Evolutionary conservation across 2,797 vertebrate species (phyloP), one percentile per base, ranked within the genome.

Genomic region (Trematomus bernacchii): DNA sequence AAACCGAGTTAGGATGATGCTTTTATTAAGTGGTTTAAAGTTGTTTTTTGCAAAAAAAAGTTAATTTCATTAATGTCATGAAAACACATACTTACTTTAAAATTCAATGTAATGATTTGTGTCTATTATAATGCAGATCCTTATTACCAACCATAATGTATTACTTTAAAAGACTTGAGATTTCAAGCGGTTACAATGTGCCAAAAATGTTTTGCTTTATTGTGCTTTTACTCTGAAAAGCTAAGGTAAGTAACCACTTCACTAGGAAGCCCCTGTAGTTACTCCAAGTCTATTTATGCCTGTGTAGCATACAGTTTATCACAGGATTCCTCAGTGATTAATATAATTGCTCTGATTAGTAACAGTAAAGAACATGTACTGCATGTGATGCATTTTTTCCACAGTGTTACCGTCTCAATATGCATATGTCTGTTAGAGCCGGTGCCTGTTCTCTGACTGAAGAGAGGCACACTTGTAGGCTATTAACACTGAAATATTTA

Each of bases 401-500:
- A 82, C 72, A 79, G 84, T 77, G 73, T 64, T 89, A 44, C 55
- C 15, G 50, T 87, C 79, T 87, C 23, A 2, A 18, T 65, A 71
- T 77, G 54, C 66, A 82, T 37, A 72, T 40, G 55, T 87, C 61
- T 71, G 64, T 75, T 6, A 48, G 47, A 86, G 82, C 85, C 88
- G 85, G 86, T 85, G 81, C 59, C 42, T 68, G 52, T 43, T 82
- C 67, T 74, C 84, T 71, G 75, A 50, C 59, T 52, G 63, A 33
- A 79, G 74, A 67, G 74, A 66, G 66, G 54, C 82, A 76, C 79
- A 61, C 44, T 74, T 63, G 73, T 61, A 61, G 74, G 80, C 53
- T 76, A 82, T 84, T 77, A 87, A 91, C 84, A 80, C 59, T 73
- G 59, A 80, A 76, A 89, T 71, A 84, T 77, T 86, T 52, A 73